These are phyloP conservation scores for Drosophila sordidula DNA, from an alignment of 2,888 invertebrate species.

Conservation along the genomic window DNA sequence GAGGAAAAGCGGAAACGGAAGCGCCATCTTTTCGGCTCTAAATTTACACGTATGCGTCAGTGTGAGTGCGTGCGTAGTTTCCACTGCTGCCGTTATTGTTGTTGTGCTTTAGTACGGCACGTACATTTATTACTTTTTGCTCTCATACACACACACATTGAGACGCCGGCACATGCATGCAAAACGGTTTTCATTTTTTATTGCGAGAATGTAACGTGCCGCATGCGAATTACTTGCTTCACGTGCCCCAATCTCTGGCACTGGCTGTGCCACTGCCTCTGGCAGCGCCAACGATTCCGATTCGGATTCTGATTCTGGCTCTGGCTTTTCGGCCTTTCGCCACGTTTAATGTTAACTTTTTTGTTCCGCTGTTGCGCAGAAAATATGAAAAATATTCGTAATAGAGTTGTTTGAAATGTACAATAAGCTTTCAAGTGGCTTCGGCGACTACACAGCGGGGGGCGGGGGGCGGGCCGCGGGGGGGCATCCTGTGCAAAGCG, in stretches of 20 bases:
- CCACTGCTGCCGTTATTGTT: constrained; percentile 31
- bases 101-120: constrained; percentile 71
- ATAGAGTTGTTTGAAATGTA: constrained; percentile 82
- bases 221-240: constrained; percentile 79
- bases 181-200: constrained; percentile 78
- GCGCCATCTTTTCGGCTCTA: constrained; percentile 64
- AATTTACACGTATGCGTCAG: constrained; percentile 70
- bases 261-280: constrained; percentile 11
- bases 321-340: constrained; percentile 59
- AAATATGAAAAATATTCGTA: constrained; percentile 82
- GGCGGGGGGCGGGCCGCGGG: not conserved
- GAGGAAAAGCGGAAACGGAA: constrained; percentile 57
- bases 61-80: constrained; percentile 40
- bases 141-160: constrained; percentile 31
- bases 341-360: constrained; percentile 74
- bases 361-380: constrained; percentile 48
- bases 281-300: constrained; percentile 6
- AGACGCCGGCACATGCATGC: constrained; percentile 70
- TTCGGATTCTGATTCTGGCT: not conserved
- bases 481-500: constrained; percentile 5
- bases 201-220: constrained; percentile 78
- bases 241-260: constrained; percentile 35
- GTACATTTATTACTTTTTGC: constrained; percentile 82
- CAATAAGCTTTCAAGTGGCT: constrained; percentile 77
- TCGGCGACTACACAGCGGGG: constrained; percentile 50